These are phyloP conservation scores for Deilephila elpenor DNA, from an alignment of 2,888 invertebrate species.

Conservation along the genomic window DNA sequence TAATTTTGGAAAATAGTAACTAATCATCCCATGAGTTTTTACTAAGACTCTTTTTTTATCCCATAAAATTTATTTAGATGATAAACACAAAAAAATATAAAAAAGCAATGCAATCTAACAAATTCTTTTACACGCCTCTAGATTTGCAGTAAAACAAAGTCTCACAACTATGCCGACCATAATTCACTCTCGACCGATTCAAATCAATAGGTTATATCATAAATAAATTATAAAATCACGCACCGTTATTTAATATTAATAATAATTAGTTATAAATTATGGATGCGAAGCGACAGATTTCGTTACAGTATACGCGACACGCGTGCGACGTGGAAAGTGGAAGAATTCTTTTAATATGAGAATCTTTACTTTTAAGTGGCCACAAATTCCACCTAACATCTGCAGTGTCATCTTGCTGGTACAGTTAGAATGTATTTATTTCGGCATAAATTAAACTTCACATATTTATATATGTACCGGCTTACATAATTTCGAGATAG, in stretches of 20 bases:
- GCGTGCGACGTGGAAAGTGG: conserved; percentile 19
- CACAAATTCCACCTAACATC: conserved; percentile 23
- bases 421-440: conserved; percentile 23
- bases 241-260: conserved; percentile 22
- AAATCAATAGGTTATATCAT: conserved; percentile 16
- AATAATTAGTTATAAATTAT: conserved; percentile 24
- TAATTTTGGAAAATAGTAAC: too few species aligned
- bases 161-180: not conserved
- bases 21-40: too few species aligned
- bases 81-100: too few species aligned
- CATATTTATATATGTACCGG: not conserved
- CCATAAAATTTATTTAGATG: too few species aligned
- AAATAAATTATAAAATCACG: conserved; percentile 5
- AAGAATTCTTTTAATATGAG: conserved; percentile 14
- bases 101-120: too few species aligned
- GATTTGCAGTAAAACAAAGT: not conserved
- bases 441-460: conserved; percentile 24
- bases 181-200: not conserved
- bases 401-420: conserved; percentile 25
- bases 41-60: too few species aligned
- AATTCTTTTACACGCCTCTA: not conserved
- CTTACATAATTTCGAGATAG: conserved; percentile 26
- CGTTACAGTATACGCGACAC: not conserved
- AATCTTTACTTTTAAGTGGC: conserved; percentile 25
- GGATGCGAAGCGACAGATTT: conserved; percentile 17